Evolutionary conservation across 2,113 vertebrate species (phyloP).

Genomic region (Willisornis vidua): DNA sequence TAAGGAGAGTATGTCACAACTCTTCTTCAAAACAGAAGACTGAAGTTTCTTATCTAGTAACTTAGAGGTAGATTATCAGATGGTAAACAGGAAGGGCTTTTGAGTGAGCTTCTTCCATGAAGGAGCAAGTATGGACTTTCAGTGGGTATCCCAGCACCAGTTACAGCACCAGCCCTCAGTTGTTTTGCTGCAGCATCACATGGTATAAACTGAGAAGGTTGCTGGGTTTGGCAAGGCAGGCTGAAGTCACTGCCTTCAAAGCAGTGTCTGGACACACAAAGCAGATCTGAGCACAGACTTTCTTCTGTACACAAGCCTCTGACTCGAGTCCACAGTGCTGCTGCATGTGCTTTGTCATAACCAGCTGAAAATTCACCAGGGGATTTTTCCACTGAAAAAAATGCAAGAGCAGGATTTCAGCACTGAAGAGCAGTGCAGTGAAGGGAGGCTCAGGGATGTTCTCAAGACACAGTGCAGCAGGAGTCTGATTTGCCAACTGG

Average conservation of each 20-base stretch:
- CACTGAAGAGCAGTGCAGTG: not conserved
- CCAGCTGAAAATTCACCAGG: not conserved
- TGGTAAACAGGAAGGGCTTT: not conserved
- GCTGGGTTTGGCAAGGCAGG: not conserved
- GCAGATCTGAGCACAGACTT: not conserved
- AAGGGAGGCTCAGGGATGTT: not conserved
- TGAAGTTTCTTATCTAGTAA: not conserved
- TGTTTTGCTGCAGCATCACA: not conserved
- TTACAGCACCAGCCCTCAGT: not conserved
- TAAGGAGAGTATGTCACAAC: not conserved
- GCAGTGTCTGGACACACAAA: not conserved
- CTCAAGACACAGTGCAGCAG: not conserved
- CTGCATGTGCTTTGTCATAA: not conserved
- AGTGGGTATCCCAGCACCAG: fast-evolving
- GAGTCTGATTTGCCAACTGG: not conserved
- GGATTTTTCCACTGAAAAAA: not conserved
- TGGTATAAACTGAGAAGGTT: not conserved
- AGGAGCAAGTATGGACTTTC: not conserved
- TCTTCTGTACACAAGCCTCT: not conserved
- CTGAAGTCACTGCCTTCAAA: not conserved
- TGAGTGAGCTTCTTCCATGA: not conserved
- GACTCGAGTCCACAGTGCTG: not conserved
- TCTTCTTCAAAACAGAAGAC: not conserved
- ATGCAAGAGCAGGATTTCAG: not conserved
- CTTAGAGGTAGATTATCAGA: not conserved